Conservation (phyloP, 2,113 vertebrate genomes). For the Isurus oxyrinchus region DNA sequence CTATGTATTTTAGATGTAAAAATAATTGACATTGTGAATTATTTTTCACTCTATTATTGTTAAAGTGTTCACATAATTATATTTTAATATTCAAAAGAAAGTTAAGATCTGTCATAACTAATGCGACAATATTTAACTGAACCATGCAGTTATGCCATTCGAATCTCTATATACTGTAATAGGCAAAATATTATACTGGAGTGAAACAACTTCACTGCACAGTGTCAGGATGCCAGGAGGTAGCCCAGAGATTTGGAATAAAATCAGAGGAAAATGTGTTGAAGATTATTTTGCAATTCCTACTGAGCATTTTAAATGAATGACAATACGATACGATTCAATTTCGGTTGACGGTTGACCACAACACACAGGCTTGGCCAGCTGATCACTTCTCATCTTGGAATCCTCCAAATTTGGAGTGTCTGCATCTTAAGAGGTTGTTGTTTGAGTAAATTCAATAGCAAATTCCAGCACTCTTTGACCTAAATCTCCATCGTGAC, state of each 20-base stretch:
- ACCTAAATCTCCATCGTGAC: constrained; percentile 36
- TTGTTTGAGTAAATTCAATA: constrained; percentile 6
- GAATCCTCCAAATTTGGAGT: constrained; percentile 8
- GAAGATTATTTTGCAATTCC: background rate
- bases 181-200: background rate
- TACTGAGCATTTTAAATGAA: background rate
- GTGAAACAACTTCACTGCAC: background rate
- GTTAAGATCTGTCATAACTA: background rate
- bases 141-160: background rate
- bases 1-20: background rate
- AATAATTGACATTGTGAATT: background rate
- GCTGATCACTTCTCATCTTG: background rate
- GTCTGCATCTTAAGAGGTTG: constrained; percentile 11
- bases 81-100: background rate
- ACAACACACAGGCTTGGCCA: background rate
- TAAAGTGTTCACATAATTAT: background rate
- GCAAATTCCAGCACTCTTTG: constrained; percentile 32
- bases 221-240: background rate
- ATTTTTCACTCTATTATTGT: background rate
- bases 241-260: background rate
- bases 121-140: background rate
- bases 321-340: background rate
- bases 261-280: background rate
- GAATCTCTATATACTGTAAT: background rate
- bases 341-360: background rate